Conservation (phyloP, 1,140 invertebrate species). For the Drosophila ogumai region DNA sequence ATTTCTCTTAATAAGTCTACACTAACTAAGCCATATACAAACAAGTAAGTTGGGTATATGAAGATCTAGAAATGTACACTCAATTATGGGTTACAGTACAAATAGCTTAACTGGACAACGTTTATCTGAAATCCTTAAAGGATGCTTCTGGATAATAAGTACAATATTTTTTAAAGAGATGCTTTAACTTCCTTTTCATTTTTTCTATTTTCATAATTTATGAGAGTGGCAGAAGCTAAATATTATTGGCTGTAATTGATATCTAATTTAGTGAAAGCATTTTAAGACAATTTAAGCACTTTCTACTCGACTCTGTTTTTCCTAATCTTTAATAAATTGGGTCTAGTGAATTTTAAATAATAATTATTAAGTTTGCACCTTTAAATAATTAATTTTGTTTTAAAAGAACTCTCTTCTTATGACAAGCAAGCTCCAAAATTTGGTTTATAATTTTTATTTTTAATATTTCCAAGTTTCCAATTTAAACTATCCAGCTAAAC, state of each 20-base stretch:
- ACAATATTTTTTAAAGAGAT: too few relatives aligned
- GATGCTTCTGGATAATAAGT: accelerated
- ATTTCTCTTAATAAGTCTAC: conserved; percentile 26
- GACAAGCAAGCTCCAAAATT: background rate
- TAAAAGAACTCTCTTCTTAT: background rate
- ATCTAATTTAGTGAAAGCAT: too few relatives aligned
- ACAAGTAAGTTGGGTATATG: conserved; percentile 7
- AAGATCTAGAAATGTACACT: conserved; percentile 40
- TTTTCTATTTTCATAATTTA: too few relatives aligned
- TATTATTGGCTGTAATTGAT: too few relatives aligned
- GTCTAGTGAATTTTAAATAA: background rate
- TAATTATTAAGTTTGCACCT: background rate
- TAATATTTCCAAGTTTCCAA: background rate
- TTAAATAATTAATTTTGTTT: background rate
- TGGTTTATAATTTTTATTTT: background rate
- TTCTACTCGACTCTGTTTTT: too few relatives aligned
- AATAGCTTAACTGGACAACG: conserved; percentile 11
- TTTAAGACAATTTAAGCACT: too few relatives aligned
- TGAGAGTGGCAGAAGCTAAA: too few relatives aligned
- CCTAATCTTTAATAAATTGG: too few relatives aligned
- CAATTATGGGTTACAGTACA: conserved; percentile 18
- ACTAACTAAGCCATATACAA: conserved; percentile 44
- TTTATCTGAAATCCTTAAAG: background rate
- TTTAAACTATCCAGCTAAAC: background rate
- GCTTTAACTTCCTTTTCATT: too few relatives aligned